Base-by-base conservation (phyloP, 1,140 invertebrate genomes). In the Drosophila gunungcola region DNA sequence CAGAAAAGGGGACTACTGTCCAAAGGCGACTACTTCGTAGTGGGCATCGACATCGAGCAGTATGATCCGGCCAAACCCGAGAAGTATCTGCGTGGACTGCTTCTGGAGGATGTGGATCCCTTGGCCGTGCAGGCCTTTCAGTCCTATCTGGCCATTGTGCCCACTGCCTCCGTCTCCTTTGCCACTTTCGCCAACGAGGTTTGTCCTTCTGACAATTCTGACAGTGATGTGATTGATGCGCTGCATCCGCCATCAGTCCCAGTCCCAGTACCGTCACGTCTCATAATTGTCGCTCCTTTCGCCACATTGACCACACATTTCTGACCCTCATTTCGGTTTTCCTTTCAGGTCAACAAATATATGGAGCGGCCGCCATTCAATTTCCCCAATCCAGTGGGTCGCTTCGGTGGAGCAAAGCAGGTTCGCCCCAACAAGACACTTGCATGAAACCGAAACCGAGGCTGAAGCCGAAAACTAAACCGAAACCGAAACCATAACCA, bases 331-430 rank as follows among this genome's bases (percentile, higher is more conserved):
- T 16, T 63, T 34, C 34, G 43, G 29, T 34, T 49, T 27, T 32
- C 10, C 25, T 54, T 73, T 60, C 75, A 92, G 92, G 96, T 98
- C 32, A 97, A 97, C 92, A 93, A 94, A 64, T 96, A 96, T 82
- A 94, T 97, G 91, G 95, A 97, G 83, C 93, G 94, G 78, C 95
- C 96, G 6, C 97, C 97, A 0, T 98, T 98, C 91, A 96, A 96
- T 92, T 98, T 96, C 91, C 95, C 94, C 3, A 97, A 98, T 93
- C 96, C 96, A 0, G 82, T 97, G 25, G 94, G 94, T 2, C 92
- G 93, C 21, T 92, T 97, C 6, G 96, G 96, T 4, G 96, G 95
- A 2, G 93, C 94, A 32, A 96, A 96, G 94, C 94, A 95, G 93
- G 96, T 96, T 93, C 93, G 62, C 13, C 12, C 43, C 4, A 34